phyloP scores from a whole-genome alignment of 2,797 vertebrate species.

The Sorex maritimensis region DNA sequence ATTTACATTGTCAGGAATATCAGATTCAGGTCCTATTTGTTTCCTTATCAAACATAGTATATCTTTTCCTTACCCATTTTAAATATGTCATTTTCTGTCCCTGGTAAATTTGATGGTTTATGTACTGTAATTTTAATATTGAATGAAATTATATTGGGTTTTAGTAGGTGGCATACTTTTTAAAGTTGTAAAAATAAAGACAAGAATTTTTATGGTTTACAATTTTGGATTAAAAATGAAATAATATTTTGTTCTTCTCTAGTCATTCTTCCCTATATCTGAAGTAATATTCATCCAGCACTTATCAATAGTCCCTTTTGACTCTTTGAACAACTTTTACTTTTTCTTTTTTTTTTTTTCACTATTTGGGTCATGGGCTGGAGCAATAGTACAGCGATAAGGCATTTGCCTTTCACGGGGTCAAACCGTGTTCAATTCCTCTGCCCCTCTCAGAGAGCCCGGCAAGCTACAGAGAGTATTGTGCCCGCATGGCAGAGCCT shows the following conservation, averaged over 20 bases:
- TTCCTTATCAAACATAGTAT: slow-evolving; percentile 43
- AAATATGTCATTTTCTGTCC: slow-evolving; percentile 73
- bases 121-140: slow-evolving; percentile 61
- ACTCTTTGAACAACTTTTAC: slow-evolving; percentile 40
- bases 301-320: neutral
- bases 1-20: slow-evolving; percentile 73
- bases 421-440: no score
- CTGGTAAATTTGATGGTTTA: slow-evolving; percentile 67
- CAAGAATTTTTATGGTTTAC: slow-evolving; percentile 56
- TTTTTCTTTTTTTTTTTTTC: no score
- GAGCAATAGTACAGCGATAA: no score
- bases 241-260: slow-evolving; percentile 51
- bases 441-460: no score
- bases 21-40: slow-evolving; percentile 60
- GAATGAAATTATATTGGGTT: slow-evolving; percentile 51
- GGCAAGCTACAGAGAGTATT: no score
- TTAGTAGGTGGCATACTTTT: slow-evolving; percentile 30
- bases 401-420: no score
- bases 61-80: slow-evolving; percentile 68
- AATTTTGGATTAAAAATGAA: slow-evolving; percentile 42
- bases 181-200: slow-evolving; percentile 70
- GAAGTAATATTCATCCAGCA: neutral
- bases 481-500: no score
- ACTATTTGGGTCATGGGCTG: no score
- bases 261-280: neutral